Evolutionary conservation across 2,113 vertebrate species (phyloP), one percentile per base, ranked within the genome.

Genomic region (Pseudorhombus dupliciocellatus): DNA sequence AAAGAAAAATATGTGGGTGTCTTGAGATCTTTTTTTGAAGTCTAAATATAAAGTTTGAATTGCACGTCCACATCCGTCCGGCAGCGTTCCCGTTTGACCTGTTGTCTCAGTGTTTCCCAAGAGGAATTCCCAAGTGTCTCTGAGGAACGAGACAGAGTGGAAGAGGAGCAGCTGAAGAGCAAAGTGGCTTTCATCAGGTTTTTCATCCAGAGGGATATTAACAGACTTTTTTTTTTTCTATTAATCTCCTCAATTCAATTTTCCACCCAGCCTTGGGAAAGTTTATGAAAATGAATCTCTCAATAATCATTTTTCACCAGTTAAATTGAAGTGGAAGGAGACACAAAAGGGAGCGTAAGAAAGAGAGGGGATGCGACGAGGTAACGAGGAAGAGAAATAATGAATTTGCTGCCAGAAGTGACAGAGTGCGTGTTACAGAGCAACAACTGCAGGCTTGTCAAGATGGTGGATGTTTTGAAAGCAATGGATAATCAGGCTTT

Each of bases 1-100:
- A 79, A 71, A 78, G 48, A 66, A 73, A 31, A 73, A 78, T 70
- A 34, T 37, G 68, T 83, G 54, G 66, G 85, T 75, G 86, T 86
- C 80, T 89, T 66, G 65, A 75, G 74, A 81, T 79, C 59, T 73
- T 34, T 82, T 67, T 78, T 83, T 78, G 42, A 84, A 83, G 80
- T 78, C 81, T 82, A 86, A 90, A 90, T 89, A 91, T 90, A 91
- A 25, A 31, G 8, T 26, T 62, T 69, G 62, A 73, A 64, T 77
- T 59, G 82, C 68, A 78, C 54, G 31, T 80, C 82, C n/a, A 9
- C 70, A 77, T 88, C 75, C 66, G 22, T 65, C 37, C 24, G 15
- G 24, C 50, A 30, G 8, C 11, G 51, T 61, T 76, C 44, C 71
- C 24, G 16, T 71, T 84, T 84, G 86, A 77, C 82, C 77, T 59